Conservation (phyloP, 2,888 invertebrate genomes). For the Phytoseiulus persimilis region DNA sequence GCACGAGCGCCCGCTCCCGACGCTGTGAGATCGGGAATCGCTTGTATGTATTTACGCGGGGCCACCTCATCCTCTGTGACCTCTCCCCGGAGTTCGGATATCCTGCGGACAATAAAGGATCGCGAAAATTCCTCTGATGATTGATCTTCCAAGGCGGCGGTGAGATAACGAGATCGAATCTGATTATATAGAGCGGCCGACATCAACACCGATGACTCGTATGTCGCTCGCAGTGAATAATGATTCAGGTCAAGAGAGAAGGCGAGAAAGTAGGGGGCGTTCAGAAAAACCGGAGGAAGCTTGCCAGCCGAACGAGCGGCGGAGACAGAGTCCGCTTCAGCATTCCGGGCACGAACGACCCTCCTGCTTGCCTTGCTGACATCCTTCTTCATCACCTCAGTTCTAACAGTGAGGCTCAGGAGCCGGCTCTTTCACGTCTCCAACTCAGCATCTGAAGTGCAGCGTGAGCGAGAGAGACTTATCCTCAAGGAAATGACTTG, state of each 20-base stretch:
- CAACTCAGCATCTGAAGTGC: neutral
- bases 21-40: no score
- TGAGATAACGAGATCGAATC: no score
- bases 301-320: neutral
- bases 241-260: neutral
- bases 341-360: neutral
- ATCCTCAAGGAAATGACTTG: neutral
- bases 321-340: neutral
- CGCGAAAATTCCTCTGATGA: no score
- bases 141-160: no score
- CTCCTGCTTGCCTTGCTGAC: neutral
- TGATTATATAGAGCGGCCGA: neutral
- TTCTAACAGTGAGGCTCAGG: neutral
- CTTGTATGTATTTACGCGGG: no score
- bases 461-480: neutral
- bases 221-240: neutral
- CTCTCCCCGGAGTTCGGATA: no score
- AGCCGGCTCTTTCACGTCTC: neutral
- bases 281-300: neutral
- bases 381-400: neutral
- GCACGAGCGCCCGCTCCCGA: no score
- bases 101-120: no score
- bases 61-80: no score
- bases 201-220: neutral
- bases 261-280: neutral